phyloP scores from a whole-genome alignment of 2,888 invertebrate species.

The Ichneumon xanthorius region DNA sequence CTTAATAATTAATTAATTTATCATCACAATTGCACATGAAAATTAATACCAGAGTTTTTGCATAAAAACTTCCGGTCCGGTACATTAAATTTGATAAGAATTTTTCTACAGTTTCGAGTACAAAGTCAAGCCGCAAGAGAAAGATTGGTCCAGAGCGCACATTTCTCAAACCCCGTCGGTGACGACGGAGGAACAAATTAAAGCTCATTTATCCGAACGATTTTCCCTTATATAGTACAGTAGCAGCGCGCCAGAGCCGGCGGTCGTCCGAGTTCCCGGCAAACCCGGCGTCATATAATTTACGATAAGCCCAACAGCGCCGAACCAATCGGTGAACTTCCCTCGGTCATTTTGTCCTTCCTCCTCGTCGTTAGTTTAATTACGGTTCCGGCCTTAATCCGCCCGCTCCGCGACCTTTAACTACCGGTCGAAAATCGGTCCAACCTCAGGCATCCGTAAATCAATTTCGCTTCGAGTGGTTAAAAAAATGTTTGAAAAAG shows the following conservation, averaged over 20 bases:
- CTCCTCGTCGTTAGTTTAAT: conserved; percentile 20
- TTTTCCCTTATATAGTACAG: neutral
- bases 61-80: too few species aligned
- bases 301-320: conserved; percentile 20
- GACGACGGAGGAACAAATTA: neutral
- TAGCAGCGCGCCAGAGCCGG: neutral
- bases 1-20: too few species aligned
- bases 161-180: neutral
- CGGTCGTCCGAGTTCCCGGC: neutral
- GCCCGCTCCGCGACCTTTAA: conserved; percentile 7
- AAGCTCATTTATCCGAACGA: conserved; percentile 15
- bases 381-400: conserved; percentile 12
- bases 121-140: neutral
- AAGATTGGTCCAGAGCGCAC: neutral
- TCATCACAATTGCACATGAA: too few species aligned
- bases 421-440: neutral
- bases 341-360: neutral
- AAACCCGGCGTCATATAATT: conserved; percentile 13
- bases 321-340: neutral
- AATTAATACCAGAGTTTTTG: too few species aligned
- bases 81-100: too few species aligned
- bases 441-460: neutral
- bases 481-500: neutral
- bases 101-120: too few species aligned
- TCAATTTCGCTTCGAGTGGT: neutral